Percentiles rank a stretch among this genome's conserved stretches.
These are phyloP conservation scores for Cheilosia impressa DNA, from an alignment of 2,888 invertebrate genomes.

Conservation along the genomic window DNA sequence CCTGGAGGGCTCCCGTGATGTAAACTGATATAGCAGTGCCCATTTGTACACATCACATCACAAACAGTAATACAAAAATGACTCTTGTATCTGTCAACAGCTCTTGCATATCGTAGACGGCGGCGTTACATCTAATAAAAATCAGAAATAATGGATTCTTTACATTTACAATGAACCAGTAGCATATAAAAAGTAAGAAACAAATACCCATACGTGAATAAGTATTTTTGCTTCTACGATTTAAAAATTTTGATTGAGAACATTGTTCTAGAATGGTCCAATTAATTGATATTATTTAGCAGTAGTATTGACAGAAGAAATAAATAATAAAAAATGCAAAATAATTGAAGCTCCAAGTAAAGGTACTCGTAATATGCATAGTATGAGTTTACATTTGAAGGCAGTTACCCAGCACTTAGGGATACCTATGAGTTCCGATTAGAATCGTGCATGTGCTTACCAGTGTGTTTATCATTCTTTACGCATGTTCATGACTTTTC, in stretches of 20 bases:
- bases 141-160: constrained; percentile 64
- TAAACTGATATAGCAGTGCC: constrained; percentile 61
- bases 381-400: neutral
- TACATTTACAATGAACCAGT: constrained; percentile 63
- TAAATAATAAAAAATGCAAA: no score
- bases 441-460: neutral
- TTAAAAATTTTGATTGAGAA: no score
- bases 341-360: no score
- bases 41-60: constrained; percentile 64
- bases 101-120: constrained; percentile 41
- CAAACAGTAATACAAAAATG: constrained; percentile 62
- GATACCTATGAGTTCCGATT: neutral
- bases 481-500: neutral
- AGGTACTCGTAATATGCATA: no score
- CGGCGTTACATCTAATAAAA: constrained; percentile 69
- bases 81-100: constrained; percentile 67
- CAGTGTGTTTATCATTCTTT: neutral
- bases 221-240: constrained; percentile 19
- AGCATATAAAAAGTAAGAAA: constrained; percentile 59
- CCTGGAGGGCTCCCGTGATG: constrained; percentile 35
- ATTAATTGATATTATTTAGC: no score
- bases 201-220: constrained; percentile 44
- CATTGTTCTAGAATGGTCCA: no score
- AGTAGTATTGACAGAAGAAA: no score
- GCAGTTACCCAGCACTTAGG: neutral